Evolutionary conservation across 2,888 invertebrate species (phyloP), one percentile per base, ranked within the genome.

Genomic region (Pollenia angustigena): DNA sequence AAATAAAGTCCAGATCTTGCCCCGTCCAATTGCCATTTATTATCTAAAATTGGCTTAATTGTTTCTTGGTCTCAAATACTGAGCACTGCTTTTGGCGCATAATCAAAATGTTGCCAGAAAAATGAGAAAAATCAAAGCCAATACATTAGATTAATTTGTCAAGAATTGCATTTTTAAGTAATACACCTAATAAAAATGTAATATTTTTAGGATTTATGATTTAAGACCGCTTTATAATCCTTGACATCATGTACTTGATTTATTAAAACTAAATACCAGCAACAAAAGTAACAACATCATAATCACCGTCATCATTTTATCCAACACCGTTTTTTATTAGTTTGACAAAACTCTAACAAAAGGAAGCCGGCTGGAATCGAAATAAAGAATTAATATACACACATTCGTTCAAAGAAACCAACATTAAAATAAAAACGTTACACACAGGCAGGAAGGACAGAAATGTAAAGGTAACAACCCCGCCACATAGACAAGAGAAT

Each of bases 241-340:
- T 58, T 87, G 87, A 84, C 87, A 81, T 84, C 78, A 78, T 87
- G 87, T 87, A 84, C 81, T 84, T 87, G 87, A 84, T 87, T 84
- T 87, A 87, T 84, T 81, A 74, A 81, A 81, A 74, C 78, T 84
- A 84, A 87, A 84, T 81, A 69, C 42, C 23, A 79, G 74, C 68
- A 79, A 72, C 42, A 81, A 52, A 46, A 85, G 54, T 42, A 80
- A 23, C 44, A 80, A 23, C 54, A 54, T 48, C 50, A 84, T 64
- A 16, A 40, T 64, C 11, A 48, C 64, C 64, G 18, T 48, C 64
- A 64, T 44, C 1, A 16, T 58, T 18, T 40, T 50, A 8, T 54
- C 9, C 12, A 80, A 23, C 50, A 11, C 46, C 58, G 23, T 84
- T 0, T 84, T 11, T 82, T 82, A 82, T 82, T 87, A 87, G 79